Conservation (phyloP, 2,888 invertebrate species). For the Didymodactylos carnosus region DNA sequence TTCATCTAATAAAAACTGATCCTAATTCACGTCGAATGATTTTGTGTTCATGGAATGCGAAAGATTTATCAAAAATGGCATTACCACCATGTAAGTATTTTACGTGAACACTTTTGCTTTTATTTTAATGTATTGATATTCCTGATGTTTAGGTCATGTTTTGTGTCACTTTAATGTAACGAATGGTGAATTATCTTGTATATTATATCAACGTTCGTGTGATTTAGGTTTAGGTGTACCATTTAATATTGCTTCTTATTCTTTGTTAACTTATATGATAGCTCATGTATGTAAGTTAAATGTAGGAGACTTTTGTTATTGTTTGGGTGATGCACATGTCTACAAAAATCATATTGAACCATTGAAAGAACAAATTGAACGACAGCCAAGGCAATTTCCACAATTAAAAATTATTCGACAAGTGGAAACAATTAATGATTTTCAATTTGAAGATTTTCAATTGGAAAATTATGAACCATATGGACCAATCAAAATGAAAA, state of each 20-base stretch:
- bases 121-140: too few relatives aligned
- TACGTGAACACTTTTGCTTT: too few relatives aligned
- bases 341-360: constrained; percentile 72
- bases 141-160: too few relatives aligned
- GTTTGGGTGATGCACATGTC: constrained; percentile 81
- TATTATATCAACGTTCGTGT: constrained; percentile 81
- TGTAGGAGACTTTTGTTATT: constrained; percentile 80
- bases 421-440: constrained; percentile 54
- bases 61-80: constrained; percentile 66
- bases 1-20: constrained; percentile 52
- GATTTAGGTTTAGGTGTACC: constrained; percentile 90
- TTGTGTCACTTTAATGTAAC: constrained; percentile 80
- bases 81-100: constrained; percentile 87
- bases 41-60: constrained; percentile 83
- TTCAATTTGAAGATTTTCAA: constrained; percentile 61
- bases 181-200: constrained; percentile 56
- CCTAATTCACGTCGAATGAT: constrained; percentile 72
- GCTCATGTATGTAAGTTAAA: constrained; percentile 76
- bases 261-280: constrained; percentile 77
- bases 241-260: constrained; percentile 90
- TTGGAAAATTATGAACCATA: constrained; percentile 64
- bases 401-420: constrained; percentile 51
- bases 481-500: constrained; percentile 70
- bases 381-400: constrained; percentile 59
- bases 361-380: constrained; percentile 51